Evolutionary conservation across 2,113 vertebrate species (phyloP).

Genomic region (Mellivora capensis): DNA sequence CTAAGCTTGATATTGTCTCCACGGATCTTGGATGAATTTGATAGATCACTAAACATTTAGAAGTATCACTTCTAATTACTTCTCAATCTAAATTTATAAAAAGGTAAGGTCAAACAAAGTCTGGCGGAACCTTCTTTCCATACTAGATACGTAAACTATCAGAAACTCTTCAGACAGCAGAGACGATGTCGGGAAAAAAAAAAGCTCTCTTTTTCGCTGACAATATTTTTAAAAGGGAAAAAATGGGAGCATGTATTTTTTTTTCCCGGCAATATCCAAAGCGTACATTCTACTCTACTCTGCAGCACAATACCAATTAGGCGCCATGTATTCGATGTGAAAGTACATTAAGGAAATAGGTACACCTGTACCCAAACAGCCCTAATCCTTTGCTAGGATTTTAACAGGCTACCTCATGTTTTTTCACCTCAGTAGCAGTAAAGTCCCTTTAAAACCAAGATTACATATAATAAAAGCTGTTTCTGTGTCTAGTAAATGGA

Average conservation of each 20-base stretch:
- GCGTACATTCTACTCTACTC: not conserved
- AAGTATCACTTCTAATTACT: not conserved
- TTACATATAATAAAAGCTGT: not conserved
- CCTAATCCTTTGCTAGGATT: not conserved
- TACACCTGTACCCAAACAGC: not conserved
- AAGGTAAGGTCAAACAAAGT: not conserved
- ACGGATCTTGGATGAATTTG: not conserved
- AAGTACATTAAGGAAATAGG: not conserved
- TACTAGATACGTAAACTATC: not conserved
- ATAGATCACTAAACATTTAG: not conserved
- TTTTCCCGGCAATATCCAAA: not conserved
- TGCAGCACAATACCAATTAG: not conserved
- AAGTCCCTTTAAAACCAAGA: conserved; percentile 17
- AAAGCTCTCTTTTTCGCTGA: not conserved
- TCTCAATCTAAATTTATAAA: not conserved
- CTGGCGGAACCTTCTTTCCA: not conserved
- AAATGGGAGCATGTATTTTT: not conserved
- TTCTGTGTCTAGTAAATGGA: not conserved
- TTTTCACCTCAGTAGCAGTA: not conserved
- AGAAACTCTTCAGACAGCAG: not conserved
- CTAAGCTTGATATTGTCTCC: not conserved
- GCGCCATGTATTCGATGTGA: not conserved
- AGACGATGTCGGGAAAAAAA: not conserved
- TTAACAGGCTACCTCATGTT: not conserved
- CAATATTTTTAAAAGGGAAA: not conserved